phyloP scores from a whole-genome alignment of 2,113 vertebrate genomes.

The Myxocyprinus asiaticus region DNA sequence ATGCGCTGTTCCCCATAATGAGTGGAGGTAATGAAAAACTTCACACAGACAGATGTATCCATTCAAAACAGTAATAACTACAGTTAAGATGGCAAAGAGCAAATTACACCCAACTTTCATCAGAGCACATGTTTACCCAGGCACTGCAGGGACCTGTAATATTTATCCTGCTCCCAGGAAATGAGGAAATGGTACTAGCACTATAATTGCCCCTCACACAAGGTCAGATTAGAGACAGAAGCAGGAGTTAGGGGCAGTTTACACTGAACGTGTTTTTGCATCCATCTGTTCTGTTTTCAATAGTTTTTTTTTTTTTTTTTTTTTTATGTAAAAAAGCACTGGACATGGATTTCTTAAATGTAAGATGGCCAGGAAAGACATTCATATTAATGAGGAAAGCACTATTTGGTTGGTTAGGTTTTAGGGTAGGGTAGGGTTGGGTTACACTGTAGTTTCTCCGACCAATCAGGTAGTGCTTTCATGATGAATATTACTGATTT shows the following conservation, averaged over 20 bases:
- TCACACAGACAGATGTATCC: conserved; percentile 81
- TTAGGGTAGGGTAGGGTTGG: too few species aligned
- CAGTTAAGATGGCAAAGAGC: conserved; percentile 79
- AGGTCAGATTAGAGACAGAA: conserved; percentile 71
- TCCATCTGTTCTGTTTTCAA: too few species aligned
- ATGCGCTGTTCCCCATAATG: conserved; percentile 73
- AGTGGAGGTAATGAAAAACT: conserved; percentile 82
- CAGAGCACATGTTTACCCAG: conserved; percentile 70
- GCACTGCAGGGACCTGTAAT: conserved; percentile 70
- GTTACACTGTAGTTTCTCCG: too few species aligned
- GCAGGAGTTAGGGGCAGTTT: conserved; percentile 30
- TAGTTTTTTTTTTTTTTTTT: too few species aligned
- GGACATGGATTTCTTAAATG: too few species aligned
- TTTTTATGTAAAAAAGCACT: too few species aligned
- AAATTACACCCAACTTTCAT: conserved; percentile 76
- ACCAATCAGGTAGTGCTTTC: too few species aligned
- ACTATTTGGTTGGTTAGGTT: too few species aligned
- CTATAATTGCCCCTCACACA: conserved; percentile 70
- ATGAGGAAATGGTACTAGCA: conserved; percentile 58
- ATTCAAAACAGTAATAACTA: conserved; percentile 82
- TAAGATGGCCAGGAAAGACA: too few species aligned
- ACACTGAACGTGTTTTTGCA: too few species aligned
- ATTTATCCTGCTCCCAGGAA: conserved; percentile 64
- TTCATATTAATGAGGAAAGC: too few species aligned
- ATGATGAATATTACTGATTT: too few species aligned